Evolutionary conservation across 2,888 invertebrate species (phyloP).

Genomic region (Macrophya annulata): DNA sequence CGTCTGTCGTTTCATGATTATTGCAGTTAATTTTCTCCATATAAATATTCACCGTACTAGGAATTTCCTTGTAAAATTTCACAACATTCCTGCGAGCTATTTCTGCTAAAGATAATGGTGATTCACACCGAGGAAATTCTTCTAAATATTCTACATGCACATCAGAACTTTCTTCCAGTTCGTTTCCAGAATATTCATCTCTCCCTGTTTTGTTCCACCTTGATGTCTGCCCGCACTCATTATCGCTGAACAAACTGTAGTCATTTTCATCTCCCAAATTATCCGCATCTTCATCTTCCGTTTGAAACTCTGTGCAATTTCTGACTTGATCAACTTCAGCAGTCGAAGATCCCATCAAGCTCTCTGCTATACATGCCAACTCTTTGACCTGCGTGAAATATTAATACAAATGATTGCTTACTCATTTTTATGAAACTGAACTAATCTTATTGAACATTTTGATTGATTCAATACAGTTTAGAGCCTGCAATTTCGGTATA

Average conservation of each 20-base stretch:
- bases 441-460: not conserved
- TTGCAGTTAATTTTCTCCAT: not conserved
- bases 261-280: constrained; percentile 34
- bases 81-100: not conserved
- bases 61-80: constrained; percentile 16
- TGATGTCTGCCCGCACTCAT: not conserved
- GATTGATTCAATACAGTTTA: not conserved
- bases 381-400: constrained; percentile 72
- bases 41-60: not conserved
- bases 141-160: not conserved
- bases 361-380: constrained; percentile 71
- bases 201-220: constrained; percentile 4
- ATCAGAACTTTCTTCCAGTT: constrained; percentile 9
- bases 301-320: constrained; percentile 53
- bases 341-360: constrained; percentile 67
- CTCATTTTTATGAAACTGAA: not conserved
- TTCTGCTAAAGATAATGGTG: not conserved
- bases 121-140: not conserved
- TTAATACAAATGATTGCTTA: not conserved
- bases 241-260: constrained; percentile 47
- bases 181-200: constrained; percentile 11
- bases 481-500: not conserved
- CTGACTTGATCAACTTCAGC: constrained; percentile 45
- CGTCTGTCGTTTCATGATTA: not conserved
- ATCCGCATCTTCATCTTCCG: constrained; percentile 5